Base-by-base conservation (phyloP, 1,140 invertebrate genomes). In the Solen grandis region DNA sequence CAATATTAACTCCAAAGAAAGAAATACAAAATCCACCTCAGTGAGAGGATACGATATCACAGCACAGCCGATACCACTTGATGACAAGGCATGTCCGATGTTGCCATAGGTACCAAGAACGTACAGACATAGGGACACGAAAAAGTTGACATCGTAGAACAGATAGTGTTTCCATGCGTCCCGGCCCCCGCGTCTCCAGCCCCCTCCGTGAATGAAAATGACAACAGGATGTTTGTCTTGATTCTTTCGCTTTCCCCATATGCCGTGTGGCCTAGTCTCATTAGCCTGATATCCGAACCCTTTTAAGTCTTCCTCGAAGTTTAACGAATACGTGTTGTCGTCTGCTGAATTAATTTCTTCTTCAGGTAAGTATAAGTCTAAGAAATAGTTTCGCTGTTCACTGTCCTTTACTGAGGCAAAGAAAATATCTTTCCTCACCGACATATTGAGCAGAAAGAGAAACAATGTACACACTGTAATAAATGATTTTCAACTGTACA, bases 181-280 rank as follows among this genome's bases (percentile, higher is more conserved):
- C 33, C 66, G 63, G 13, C 50, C 83, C 2, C 83, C 83, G 2
- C 83, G 54, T 41, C 83, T 29, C 83, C 83, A 84, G 2, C 83
- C 83, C 4, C 83, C 83, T 3, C 83, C 83, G 29, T 84, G 83
- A 72, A 84, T 52, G 35, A 84, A 84, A 50, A 84, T 33, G n/a
- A 82, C 83, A 57, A 82, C 54, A 13, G 83, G 83, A 55, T 16
- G 27, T 4, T n/a, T 33, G 16, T 70, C 46, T 38, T 35, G 14
- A 29, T 5, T 31, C 3, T 16, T 19, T n/a, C 4, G 16, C 29
- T 31, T 19, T 14, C n/a, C n/a, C n/a, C n/a, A n/a, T n/a, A n/a
- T n/a, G n/a, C n/a, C n/a, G n/a, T 2, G 10, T 31, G 4, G 25
- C n/a, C 27, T n/a, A 16, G 3, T 1, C 19, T 54, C 10, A 2